Evolutionary conservation across 2,113 vertebrate genomes (phyloP).

Genomic region (Helogale parvula): DNA sequence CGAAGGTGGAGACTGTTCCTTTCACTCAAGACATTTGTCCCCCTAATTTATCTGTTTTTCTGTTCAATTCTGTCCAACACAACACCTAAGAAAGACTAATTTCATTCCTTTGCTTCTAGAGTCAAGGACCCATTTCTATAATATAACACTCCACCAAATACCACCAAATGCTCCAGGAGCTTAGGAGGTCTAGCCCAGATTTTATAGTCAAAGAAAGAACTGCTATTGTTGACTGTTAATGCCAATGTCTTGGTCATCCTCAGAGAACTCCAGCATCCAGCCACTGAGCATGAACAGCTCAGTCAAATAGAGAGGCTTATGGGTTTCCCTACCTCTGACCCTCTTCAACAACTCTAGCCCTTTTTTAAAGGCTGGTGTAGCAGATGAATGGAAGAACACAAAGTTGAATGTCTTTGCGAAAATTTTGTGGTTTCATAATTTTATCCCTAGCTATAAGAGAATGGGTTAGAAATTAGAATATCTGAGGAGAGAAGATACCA

Average conservation of each 20-base stretch:
- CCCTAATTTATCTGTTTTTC: conserved; percentile 51
- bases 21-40: conserved; percentile 25
- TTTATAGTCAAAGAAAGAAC: not conserved
- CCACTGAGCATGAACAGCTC: not conserved
- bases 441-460: not conserved
- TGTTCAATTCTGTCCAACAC: conserved; percentile 21
- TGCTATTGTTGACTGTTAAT: not conserved
- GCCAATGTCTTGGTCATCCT: not conserved
- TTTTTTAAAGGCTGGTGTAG: not conserved
- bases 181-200: not conserved
- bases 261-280: not conserved
- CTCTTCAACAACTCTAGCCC: not conserved
- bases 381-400: not conserved
- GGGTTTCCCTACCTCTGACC: not conserved
- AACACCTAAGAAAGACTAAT: not conserved
- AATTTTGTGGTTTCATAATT: not conserved
- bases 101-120: not conserved
- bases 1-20: not conserved
- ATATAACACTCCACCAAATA: not conserved
- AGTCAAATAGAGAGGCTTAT: not conserved
- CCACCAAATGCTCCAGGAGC: not conserved
- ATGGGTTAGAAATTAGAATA: not conserved
- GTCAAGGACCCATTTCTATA: not conserved
- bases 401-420: not conserved
- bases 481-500: not conserved